Evolutionary conservation across 1,140 invertebrate species (phyloP), one percentile per base, ranked within the genome.

Genomic region (Anastrepha ludens): DNA sequence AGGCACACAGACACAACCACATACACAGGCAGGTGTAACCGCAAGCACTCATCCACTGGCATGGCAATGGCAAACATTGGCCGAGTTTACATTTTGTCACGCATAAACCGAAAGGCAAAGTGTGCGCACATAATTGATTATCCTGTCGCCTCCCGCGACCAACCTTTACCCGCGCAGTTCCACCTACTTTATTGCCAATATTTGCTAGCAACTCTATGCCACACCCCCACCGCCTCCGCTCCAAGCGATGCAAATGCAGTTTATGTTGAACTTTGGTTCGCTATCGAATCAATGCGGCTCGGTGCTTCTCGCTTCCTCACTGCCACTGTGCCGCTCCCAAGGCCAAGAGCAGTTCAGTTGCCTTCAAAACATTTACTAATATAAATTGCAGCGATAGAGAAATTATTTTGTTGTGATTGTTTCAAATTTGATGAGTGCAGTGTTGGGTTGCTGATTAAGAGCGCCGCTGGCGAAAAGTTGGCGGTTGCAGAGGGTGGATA

Each of bases 81-180:
- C 29, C n/a, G 47, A 41, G 74, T 81, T 81, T 29, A 55, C 74
- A 58, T 60, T 87, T n/a, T 78, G 64, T 87, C 50, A 87, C 67
- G 74, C 87, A 85, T 74, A 65, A 74, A 86, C 64, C 47, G 58
- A 41, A 88, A 88, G 55, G 74, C 88, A 85, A 87, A 81, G 64
- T 85, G 64, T 81, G 86, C 88, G 88, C 67, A 88, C 47, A 88
- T 87, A 88, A 88, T 88, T 88, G 88, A 88, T 88, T 88, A 88
- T 88, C 85, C 85, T 44, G 17, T 3, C 29, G 13, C 55, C 11
- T 15, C n/a, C 55, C n/a, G 58, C 20, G 64, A 1, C 29, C 29
- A 29, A 2, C 17, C 29, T 6, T 7, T 39, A 0, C 67, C 60
- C 60, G 8, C 1, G 13, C 60, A 9, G 13, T 62, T 62, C 13